Base-by-base conservation (phyloP, 2,888 invertebrate species). In the Drosophila lacicola region DNA sequence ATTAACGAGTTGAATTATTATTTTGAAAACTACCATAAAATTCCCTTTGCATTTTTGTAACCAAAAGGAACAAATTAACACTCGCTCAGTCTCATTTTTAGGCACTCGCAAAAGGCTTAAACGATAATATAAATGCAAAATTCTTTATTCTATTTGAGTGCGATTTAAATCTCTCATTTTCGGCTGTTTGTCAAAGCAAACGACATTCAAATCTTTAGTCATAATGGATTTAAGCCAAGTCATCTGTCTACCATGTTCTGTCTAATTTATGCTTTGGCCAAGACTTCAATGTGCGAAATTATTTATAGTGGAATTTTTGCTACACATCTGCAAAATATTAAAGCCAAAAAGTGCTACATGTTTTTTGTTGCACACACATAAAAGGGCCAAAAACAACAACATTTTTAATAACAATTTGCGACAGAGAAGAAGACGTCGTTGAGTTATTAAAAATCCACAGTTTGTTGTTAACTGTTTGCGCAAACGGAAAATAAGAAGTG, bases 301-400 rank as follows among this genome's bases (percentile, higher is more conserved):
- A 78, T 82, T 84, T 71, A 72, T 76, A 50, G 61, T 72, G 77
- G 77, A 77, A 82, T 74, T 77, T 84, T 71, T 74, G 82, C 69
- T 64, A 62, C 66, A 67, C 53, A 70, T 64, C 51, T 4, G 39
- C 17, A 50, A 29, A 65, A 46, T 45, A 42, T 8, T 8, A 46
- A 42, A 36, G 36, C 25, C 45, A 10, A 46, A 54, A 13, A 41
- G 47, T n/a, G 50, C 34, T 55, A 6, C 39, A 11, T 56, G 13
- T 67, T n/a, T 51, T 54, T 42, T 62, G 65, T 36, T 47, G 19
- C 44, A n/a, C 19, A 37, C 25, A 25, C 25, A 33, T 1, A 57
- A 5, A 19, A 4, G 6, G 8, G 11, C 34, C 8, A 54, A 14
- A 37, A 14, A 25, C 8, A 50, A 21, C 45, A 50, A 42, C 47